These are phyloP conservation scores for Hesperia comma DNA, from an alignment of 2,888 invertebrate species.

Conservation along the genomic window DNA sequence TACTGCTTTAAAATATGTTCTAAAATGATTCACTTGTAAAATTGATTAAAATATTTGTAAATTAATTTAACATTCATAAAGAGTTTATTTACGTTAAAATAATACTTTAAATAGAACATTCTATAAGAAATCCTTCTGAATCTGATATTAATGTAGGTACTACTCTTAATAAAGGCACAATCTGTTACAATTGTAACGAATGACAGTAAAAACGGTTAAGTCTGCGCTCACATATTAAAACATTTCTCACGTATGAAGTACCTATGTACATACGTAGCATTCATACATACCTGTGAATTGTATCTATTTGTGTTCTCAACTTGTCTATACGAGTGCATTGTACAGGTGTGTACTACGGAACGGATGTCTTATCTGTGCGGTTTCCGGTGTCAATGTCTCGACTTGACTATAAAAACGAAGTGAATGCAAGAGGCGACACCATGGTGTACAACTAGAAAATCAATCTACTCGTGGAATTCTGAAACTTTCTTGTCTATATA, in stretches of 20 bases:
- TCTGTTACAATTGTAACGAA: no score
- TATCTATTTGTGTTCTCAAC: constrained; percentile 40
- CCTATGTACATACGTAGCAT: neutral
- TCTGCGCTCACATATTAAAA: neutral
- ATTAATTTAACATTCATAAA: no score
- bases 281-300: neutral
- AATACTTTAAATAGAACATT: no score
- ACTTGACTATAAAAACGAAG: constrained; percentile 16
- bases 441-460: constrained; percentile 3
- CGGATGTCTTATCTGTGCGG: constrained; percentile 48
- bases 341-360: constrained; percentile 40
- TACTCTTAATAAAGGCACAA: no score
- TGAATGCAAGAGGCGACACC: neutral
- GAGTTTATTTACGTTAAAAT: no score
- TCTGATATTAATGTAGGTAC: no score
- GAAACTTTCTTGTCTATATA: neutral
- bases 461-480: neutral
- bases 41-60: no score
- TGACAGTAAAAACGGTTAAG: neutral
- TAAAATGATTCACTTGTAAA: no score
- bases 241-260: neutral
- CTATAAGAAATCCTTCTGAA: no score
- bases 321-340: constrained; percentile 37
- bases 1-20: no score
- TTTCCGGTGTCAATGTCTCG: constrained; percentile 50